Evolutionary conservation across 2,113 vertebrate genomes (phyloP).

Genomic region (Sapayoa aenigma): DNA sequence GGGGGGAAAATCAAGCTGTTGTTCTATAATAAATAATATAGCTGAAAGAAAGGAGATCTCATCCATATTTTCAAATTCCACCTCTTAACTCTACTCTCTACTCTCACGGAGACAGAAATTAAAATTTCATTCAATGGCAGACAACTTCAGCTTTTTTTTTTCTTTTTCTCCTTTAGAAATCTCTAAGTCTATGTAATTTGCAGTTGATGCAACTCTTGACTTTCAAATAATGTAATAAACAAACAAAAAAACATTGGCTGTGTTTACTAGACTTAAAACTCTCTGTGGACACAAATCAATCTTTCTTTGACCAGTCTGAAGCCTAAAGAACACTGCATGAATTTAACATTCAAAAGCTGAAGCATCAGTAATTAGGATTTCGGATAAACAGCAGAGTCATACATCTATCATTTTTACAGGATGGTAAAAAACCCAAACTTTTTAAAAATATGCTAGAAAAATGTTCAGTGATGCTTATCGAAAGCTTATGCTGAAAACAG

Average conservation of each 20-base stretch:
- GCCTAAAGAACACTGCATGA: not conserved
- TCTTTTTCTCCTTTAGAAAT: not conserved
- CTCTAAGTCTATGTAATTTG: not conserved
- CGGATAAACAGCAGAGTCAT: constrained; percentile 39
- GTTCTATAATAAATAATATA: not conserved
- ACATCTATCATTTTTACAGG: constrained; percentile 51
- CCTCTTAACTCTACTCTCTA: not conserved
- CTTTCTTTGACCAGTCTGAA: constrained; percentile 27
- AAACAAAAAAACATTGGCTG: not conserved
- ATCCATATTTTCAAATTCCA: not conserved
- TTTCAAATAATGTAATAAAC: constrained; percentile 36
- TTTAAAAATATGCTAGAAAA: constrained; percentile 37
- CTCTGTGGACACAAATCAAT: constrained; percentile 25
- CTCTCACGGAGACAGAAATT: not conserved
- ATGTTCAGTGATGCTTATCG: constrained; percentile 57
- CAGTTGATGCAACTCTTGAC: not conserved
- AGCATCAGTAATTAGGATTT: constrained; percentile 42
- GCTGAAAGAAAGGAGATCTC: not conserved
- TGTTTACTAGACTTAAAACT: not conserved
- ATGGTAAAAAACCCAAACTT: not conserved
- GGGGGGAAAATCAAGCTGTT: not conserved
- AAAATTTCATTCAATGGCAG: not conserved
- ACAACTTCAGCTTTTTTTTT: not conserved
- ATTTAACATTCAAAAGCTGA: constrained; percentile 10
- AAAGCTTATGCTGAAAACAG: constrained; percentile 29